phyloP scores from a whole-genome alignment of 2,888 invertebrate genomes.

The Chrysopilus asiliformis region DNA sequence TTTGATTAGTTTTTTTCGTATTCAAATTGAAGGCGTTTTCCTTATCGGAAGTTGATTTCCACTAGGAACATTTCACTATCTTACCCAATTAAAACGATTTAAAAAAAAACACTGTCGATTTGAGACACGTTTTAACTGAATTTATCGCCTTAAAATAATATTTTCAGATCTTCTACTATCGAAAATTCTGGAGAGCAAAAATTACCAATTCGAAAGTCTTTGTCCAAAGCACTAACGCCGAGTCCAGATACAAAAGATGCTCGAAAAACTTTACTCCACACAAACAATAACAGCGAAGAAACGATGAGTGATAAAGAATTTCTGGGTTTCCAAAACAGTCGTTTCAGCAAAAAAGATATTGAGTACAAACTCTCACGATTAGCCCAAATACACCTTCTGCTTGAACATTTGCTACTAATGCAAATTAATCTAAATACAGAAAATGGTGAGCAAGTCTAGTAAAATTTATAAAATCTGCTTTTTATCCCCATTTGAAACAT shows the following conservation, averaged over 20 bases:
- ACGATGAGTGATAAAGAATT: conserved; percentile 16
- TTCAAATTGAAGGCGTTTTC: too few relatives aligned
- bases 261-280: conserved; percentile 28
- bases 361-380: conserved; percentile 25
- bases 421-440: conserved; percentile 30
- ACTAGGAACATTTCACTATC: too few relatives aligned
- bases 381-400: conserved; percentile 29
- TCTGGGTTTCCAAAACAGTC: conserved; percentile 30
- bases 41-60: neutral
- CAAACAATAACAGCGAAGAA: conserved; percentile 15
- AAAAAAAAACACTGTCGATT: too few relatives aligned
- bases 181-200: too few relatives aligned
- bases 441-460: conserved; percentile 20
- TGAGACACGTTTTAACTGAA: conserved; percentile 11
- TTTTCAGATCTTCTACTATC: too few relatives aligned
- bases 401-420: conserved; percentile 32
- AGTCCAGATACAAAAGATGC: conserved; percentile 14
- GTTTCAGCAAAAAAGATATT: conserved; percentile 24
- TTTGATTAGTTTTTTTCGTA: neutral
- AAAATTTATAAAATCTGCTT: neutral
- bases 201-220: conserved; percentile 31
- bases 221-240: conserved; percentile 25
- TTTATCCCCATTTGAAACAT: neutral
- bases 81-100: too few relatives aligned
- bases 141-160: too few relatives aligned